Evolutionary conservation across 1,140 invertebrate species (phyloP).

Genomic region (Oedothorax gibbosus): DNA sequence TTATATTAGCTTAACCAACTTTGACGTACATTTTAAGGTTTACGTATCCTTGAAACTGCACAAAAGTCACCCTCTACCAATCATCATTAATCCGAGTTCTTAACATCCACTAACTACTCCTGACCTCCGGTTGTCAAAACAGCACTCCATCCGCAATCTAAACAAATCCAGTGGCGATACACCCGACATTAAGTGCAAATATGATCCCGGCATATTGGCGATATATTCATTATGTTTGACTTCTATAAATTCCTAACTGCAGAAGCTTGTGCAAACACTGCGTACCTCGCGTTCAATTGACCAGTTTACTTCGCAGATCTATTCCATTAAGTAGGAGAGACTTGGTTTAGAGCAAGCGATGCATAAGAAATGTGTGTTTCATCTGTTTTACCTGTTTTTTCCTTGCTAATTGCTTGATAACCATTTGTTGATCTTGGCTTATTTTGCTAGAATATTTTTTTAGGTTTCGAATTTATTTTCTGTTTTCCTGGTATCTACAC

Average conservation of each 20-base stretch:
- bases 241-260: conserved; percentile 26
- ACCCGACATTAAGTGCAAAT: conserved; percentile 11
- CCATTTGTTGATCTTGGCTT: too few relatives aligned
- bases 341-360: too few relatives aligned
- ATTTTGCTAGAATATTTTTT: too few relatives aligned
- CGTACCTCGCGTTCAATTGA: conserved; percentile 18
- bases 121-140: not conserved
- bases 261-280: conserved; percentile 10
- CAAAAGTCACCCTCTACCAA: not conserved
- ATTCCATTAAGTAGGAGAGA: conserved; percentile 8
- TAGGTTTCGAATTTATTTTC: too few relatives aligned
- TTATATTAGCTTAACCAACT: too few relatives aligned
- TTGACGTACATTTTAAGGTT: too few relatives aligned
- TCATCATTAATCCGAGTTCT: not conserved
- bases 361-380: too few relatives aligned
- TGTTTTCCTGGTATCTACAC: too few relatives aligned
- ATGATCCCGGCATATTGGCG: not conserved
- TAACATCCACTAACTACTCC: not conserved
- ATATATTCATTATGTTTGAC: conserved; percentile 45
- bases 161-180: conserved; percentile 29
- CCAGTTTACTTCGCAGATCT: not conserved
- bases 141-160: conserved; percentile 29
- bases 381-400: too few relatives aligned
- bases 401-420: too few relatives aligned
- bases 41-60: too few relatives aligned